These are phyloP conservation scores for Stenopsyche tienmushanensis DNA, from an alignment of 1,140 invertebrate genomes.

Conservation along the genomic window DNA sequence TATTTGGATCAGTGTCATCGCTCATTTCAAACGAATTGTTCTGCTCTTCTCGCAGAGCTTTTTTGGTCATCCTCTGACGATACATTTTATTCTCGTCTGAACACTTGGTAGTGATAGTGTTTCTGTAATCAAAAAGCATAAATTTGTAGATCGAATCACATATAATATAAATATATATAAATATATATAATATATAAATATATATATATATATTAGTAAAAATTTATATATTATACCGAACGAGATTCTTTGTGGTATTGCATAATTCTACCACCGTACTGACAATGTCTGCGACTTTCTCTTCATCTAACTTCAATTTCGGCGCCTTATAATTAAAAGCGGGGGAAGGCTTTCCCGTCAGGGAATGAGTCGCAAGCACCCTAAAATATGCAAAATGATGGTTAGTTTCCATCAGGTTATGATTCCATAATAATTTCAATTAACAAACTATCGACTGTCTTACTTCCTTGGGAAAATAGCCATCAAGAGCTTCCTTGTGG, in stretches of 20 bases:
- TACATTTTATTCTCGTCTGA: conserved; percentile 63
- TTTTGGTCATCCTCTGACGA: no score
- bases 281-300: conserved; percentile 48
- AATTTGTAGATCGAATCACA: neutral
- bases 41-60: no score
- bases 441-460: neutral
- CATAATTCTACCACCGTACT: conserved; percentile 47
- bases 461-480: conserved; percentile 51
- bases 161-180: no score
- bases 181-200: no score
- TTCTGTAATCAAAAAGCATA: conserved; percentile 44
- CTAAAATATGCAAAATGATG: conserved; percentile 33
- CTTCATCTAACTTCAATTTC: conserved; percentile 47
- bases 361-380: conserved; percentile 49
- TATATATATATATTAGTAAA: no score
- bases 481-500: conserved; percentile 48
- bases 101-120: conserved; percentile 61
- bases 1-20: no score
- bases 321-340: conserved; percentile 48
- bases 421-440: no score
- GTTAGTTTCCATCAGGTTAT: no score
- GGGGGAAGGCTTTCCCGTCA: conserved; percentile 51
- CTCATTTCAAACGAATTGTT: no score
- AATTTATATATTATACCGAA: conserved; percentile 45
- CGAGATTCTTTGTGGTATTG: conserved; percentile 45